Evolutionary conservation across 30 jellyfish, hydroid and myxozoan genomes (phyloP), one percentile per base, ranked within the genome.

Genomic region (Hydractinia echinata): DNA sequence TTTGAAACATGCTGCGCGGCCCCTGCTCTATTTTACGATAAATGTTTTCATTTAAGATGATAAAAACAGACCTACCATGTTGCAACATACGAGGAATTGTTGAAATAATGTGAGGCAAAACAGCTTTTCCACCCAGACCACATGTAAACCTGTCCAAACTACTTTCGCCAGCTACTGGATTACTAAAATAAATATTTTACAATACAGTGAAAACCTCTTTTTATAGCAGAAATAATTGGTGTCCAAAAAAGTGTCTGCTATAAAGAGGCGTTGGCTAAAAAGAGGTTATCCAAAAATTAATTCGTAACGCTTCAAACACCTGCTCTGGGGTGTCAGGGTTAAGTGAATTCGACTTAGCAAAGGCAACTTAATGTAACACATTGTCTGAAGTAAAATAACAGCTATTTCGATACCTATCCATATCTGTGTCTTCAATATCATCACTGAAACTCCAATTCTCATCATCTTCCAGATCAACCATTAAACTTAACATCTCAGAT

Each of bases 151-250:
- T 89, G 84, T 94, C 99, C 90, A 94, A 81, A 54, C 97, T 90
- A 78, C 99, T 94, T 76, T 94, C 99, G 8, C 99, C 99, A 8
- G 96, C 96, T 13, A 94, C 99, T 3, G 97, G 93, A 79, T 94
- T 94, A 82, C 99, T 94, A 60, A 44, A 60, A 79, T 10, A 50
- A 10, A 84, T n/a, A 44, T 16, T 39, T 30, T 30, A 30, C 44
- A 30, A 30, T 2, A 30, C 44, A 30, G 44, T 30, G 44, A 30
- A 30, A 30, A 30, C 44, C 44, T 30, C 2, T 30, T 30, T 30
- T 30, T 30, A 30, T 1, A 30, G 44, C 44, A 2, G 44, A 30
- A 30, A 2, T 30, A 1, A 30, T 30, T 0, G 44, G 44, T 30
- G 44, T 30, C 44, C 44, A 1, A 30, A 30, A 30, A 30, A 30